These are phyloP conservation scores for Bembecia ichneumoniformis DNA, from an alignment of 2,888 invertebrate species.

Conservation along the genomic window DNA sequence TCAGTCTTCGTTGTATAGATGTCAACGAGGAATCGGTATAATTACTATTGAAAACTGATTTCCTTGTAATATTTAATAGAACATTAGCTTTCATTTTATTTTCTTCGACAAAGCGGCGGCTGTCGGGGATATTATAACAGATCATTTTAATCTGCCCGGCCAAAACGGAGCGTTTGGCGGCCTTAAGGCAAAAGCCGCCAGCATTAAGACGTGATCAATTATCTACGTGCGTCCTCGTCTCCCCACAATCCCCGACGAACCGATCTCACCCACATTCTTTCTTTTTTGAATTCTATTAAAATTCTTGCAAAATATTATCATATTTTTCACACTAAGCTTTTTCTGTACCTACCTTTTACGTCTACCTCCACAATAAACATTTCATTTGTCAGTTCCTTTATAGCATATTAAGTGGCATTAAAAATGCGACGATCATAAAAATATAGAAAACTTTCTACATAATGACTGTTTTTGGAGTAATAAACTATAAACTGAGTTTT, in stretches of 20 bases:
- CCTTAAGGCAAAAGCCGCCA: slow-evolving; percentile 14
- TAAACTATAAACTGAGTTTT: neutral
- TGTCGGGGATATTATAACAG: slow-evolving; percentile 39
- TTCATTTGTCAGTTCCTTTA: neutral
- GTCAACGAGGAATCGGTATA: no score
- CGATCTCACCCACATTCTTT: slow-evolving; percentile 10
- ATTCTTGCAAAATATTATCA: neutral
- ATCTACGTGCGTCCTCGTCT: slow-evolving; percentile 29
- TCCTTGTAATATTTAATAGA: neutral
- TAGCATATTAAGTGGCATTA: neutral
- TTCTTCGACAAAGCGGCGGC: slow-evolving; percentile 5
- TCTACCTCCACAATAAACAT: no score
- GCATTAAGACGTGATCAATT: slow-evolving; percentile 51
- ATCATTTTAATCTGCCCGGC: slow-evolving; percentile 38
- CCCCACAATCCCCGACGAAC: slow-evolving; percentile 13
- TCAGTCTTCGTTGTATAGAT: no score
- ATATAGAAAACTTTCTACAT: slow-evolving; percentile 2
- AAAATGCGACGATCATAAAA: slow-evolving; percentile 2
- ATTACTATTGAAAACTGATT: no score
- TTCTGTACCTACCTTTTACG: no score
- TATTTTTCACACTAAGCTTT: no score
- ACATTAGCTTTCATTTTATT: neutral
- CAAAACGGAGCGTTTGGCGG: slow-evolving; percentile 11
- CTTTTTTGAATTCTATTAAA: neutral
- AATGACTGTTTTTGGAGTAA: neutral